Evolutionary conservation across 2,113 vertebrate species (phyloP).

Genomic region (Oreochromis spilurus): DNA sequence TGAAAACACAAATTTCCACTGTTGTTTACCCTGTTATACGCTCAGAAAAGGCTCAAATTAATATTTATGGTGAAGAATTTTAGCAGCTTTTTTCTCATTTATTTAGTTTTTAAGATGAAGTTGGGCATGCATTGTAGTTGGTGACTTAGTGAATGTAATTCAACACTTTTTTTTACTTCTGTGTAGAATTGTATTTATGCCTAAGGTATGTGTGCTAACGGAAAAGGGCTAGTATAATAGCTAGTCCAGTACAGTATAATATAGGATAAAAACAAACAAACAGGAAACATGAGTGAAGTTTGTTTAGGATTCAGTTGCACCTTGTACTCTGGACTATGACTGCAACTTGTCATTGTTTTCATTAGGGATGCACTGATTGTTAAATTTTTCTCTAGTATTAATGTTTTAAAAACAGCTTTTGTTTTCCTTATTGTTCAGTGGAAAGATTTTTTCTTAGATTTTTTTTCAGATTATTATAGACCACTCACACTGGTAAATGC

Average conservation of each 20-base stretch:
- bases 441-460: not conserved
- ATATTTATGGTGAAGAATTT: not conserved
- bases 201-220: not conserved
- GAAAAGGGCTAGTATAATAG: not conserved
- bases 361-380: not conserved
- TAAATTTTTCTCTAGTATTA: not conserved
- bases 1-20: not conserved
- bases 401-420: not conserved
- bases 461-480: not conserved
- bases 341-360: not conserved
- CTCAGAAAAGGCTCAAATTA: not conserved
- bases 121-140: not conserved
- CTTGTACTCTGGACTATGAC: not conserved
- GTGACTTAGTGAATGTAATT: not conserved
- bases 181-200: not conserved
- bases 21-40: not conserved
- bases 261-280: not conserved
- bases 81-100: not conserved
- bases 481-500: not conserved
- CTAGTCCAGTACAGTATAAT: not conserved
- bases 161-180: not conserved
- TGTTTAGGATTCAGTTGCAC: not conserved
- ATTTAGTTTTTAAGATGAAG: not conserved
- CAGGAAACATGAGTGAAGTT: not conserved
- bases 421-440: not conserved